Conservation (phyloP, 1,140 invertebrate species). For the Carposina sasakii region DNA sequence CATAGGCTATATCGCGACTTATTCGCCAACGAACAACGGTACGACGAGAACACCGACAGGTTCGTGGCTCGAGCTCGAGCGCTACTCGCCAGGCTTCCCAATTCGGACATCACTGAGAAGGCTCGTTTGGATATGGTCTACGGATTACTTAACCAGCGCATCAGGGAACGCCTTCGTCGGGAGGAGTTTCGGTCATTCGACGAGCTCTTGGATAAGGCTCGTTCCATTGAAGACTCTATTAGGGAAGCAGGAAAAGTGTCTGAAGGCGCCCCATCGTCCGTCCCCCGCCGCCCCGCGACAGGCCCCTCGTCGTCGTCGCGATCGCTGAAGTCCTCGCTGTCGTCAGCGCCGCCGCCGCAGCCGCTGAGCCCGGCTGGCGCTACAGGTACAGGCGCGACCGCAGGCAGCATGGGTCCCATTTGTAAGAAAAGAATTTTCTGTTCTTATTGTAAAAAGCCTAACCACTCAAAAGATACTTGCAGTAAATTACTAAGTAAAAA, state of each 20-base stretch:
- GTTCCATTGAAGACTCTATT: not conserved
- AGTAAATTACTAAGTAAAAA: not conserved
- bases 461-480: not conserved
- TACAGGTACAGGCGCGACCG: not conserved
- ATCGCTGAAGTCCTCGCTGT: not conserved
- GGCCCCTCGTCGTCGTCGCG: not conserved
- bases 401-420: not conserved
- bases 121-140: constrained; percentile 1
- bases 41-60: not conserved
- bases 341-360: not conserved
- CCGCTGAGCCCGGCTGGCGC: too few species aligned
- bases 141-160: not conserved
- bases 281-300: not conserved
- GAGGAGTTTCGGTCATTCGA: not conserved
- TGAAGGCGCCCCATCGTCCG: not conserved
- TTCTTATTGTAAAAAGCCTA: constrained; percentile 2
- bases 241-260: not conserved
- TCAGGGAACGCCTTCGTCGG: not conserved
- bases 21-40: not conserved
- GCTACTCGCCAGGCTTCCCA: not conserved
- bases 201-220: not conserved
- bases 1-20: not conserved
- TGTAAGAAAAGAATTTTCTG: not conserved
- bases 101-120: not conserved
- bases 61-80: not conserved